A percentile compares a stretch with the other conserved stretches of the same genome.
These are phyloP conservation scores for Eulemur coronatus DNA, from an alignment of 2,797 vertebrate species.

Conservation along the genomic window DNA sequence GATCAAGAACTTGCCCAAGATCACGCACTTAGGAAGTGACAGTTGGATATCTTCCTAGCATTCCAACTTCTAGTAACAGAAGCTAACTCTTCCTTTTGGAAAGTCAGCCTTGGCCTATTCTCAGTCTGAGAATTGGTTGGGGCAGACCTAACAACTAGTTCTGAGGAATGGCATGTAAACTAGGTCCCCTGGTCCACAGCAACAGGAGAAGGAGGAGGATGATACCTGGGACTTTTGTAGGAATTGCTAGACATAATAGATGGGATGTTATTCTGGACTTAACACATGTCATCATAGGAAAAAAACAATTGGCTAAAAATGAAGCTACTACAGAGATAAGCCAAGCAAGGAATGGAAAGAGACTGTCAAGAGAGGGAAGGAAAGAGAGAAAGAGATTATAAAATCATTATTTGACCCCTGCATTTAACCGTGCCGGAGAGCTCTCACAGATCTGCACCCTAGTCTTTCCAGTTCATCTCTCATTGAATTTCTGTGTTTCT, in stretches of 20 bases:
- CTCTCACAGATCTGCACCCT: not conserved
- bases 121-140: not conserved
- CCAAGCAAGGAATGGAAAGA: not conserved
- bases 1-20: not conserved
- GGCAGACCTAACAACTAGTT: not conserved
- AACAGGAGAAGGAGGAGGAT: not conserved
- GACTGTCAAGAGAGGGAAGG: not conserved
- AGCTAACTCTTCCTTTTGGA: not conserved
- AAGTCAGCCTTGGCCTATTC: not conserved
- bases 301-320: not conserved
- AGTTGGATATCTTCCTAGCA: not conserved
- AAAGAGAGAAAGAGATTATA: not conserved
- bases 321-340: not conserved
- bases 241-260: not conserved
- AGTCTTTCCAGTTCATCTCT: not conserved
- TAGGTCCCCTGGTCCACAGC: not conserved
- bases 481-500: not conserved
- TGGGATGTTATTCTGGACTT: not conserved
- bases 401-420: not conserved
- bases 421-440: not conserved
- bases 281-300: not conserved
- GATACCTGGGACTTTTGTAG: not conserved
- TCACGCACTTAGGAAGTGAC: not conserved
- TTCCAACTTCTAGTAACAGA: not conserved
- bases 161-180: not conserved